phyloP scores from a whole-genome alignment of 2,113 vertebrate genomes.

The Podarcis muralis region DNA sequence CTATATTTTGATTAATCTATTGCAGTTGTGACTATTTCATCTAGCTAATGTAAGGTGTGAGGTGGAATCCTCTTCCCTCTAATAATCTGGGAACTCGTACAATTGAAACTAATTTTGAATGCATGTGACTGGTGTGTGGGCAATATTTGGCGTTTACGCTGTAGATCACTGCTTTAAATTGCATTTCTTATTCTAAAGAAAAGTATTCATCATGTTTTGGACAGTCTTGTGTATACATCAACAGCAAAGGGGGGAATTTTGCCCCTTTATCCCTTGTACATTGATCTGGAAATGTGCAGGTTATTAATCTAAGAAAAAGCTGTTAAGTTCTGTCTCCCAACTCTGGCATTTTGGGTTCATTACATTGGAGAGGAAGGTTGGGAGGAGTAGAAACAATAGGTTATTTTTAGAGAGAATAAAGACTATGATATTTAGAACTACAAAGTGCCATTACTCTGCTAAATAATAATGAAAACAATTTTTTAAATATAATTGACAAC shows the following conservation, averaged over 20 bases:
- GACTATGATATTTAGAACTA: conserved; percentile 49
- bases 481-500: conserved; percentile 3
- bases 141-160: conserved; percentile 57
- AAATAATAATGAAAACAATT: conserved; percentile 47
- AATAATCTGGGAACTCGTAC: conserved; percentile 62
- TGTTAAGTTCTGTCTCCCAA: conserved; percentile 37
- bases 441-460: conserved; percentile 50
- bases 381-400: conserved; percentile 50
- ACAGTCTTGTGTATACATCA: conserved; percentile 42
- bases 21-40: conserved; percentile 62
- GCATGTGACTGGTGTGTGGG: conserved; percentile 56
- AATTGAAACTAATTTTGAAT: conserved; percentile 74
- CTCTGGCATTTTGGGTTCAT: conserved; percentile 62
- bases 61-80: conserved; percentile 32
- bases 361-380: conserved; percentile 56
- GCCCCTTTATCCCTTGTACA: conserved; percentile 42
- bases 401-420: conserved; percentile 48
- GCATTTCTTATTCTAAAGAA: conserved; percentile 59
- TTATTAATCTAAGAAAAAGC: conserved; percentile 51
- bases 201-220: conserved; percentile 48
- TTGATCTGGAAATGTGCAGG: conserved; percentile 62
- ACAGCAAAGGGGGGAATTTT: conserved; percentile 52
- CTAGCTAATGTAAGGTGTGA: conserved; percentile 37
- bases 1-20: conserved; percentile 66
- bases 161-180: conserved; percentile 52